phyloP scores from a whole-genome alignment of 2,113 vertebrate genomes.

The Indicator indicator region DNA sequence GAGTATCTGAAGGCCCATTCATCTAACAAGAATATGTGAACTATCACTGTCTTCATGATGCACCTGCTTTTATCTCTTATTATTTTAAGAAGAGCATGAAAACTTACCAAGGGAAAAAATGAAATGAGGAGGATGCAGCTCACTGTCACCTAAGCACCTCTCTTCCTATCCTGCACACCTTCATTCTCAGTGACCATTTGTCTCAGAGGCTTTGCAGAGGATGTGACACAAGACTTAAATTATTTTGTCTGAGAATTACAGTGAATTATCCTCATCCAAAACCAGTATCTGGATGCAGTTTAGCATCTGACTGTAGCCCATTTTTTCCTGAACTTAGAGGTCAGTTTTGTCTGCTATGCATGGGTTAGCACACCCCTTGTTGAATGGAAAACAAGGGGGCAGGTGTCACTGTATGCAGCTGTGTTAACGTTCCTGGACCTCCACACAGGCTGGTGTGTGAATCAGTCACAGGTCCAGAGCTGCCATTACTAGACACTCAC shows the following conservation, averaged over 20 bases:
- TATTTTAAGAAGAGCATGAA: neutral
- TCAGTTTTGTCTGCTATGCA: neutral
- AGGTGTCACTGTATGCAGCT: neutral
- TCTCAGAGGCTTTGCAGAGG: neutral
- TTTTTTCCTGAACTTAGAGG: neutral
- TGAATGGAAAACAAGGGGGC: neutral
- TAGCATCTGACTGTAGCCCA: neutral
- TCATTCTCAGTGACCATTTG: fast-evolving
- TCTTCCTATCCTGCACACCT: neutral
- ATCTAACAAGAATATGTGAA: neutral
- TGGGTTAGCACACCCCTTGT: neutral
- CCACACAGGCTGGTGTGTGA: fast-evolving
- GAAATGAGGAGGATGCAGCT: neutral
- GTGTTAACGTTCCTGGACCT: neutral
- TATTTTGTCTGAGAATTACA: neutral
- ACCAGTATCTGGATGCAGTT: neutral
- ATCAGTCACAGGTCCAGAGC: neutral
- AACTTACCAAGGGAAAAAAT: neutral
- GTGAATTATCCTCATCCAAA: neutral
- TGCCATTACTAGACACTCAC: neutral
- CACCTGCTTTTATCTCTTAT: neutral
- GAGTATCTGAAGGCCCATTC: conserved; percentile 9
- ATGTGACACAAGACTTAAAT: neutral
- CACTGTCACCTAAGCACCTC: neutral
- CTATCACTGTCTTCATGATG: neutral